A percentile compares a stretch with the other conserved stretches of the same genome.
phyloP scores from a whole-genome alignment of 2,888 invertebrate species.

The Dione juno region DNA sequence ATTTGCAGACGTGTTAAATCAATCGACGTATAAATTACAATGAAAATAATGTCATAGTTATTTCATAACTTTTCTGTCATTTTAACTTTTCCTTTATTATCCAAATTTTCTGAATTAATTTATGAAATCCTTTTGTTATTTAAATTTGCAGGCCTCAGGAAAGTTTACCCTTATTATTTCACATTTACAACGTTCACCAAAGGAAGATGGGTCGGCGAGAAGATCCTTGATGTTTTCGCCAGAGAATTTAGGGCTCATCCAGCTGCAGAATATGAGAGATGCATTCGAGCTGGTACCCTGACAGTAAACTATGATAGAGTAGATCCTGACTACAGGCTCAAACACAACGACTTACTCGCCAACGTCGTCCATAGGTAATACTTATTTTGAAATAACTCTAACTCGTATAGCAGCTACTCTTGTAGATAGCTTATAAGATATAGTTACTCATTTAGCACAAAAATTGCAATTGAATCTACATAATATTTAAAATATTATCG shows the following conservation, averaged over 20 bases:
- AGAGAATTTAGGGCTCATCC: constrained; percentile 97
- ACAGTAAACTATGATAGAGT: constrained; percentile 97
- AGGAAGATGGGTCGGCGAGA: constrained; percentile 97
- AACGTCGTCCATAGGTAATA: constrained; percentile 96
- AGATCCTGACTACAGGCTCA: constrained; percentile 94
- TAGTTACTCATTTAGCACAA: constrained; percentile 48
- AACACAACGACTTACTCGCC: constrained; percentile 96
- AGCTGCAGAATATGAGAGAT: constrained; percentile 95
- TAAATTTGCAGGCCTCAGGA: constrained; percentile 89
- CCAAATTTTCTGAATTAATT: neutral
- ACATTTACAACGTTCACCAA: constrained; percentile 98
- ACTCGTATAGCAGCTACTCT: constrained; percentile 42
- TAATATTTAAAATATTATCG: constrained; percentile 38
- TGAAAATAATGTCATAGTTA: too few relatives aligned
- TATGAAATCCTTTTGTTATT: neutral
- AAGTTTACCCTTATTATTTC: constrained; percentile 98
- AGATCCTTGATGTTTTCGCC: constrained; percentile 95
- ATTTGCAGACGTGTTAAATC: too few relatives aligned
- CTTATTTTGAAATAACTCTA: constrained; percentile 34
- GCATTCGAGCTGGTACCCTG: constrained; percentile 94
- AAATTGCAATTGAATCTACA: constrained; percentile 28
- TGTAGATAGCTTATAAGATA: constrained; percentile 53
- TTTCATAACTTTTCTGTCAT: too few relatives aligned
- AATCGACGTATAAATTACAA: too few relatives aligned
- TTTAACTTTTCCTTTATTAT: neutral